These are phyloP conservation scores for Hiodon alosoides DNA, from an alignment of 2,113 vertebrate genomes.

Conservation along the genomic window DNA sequence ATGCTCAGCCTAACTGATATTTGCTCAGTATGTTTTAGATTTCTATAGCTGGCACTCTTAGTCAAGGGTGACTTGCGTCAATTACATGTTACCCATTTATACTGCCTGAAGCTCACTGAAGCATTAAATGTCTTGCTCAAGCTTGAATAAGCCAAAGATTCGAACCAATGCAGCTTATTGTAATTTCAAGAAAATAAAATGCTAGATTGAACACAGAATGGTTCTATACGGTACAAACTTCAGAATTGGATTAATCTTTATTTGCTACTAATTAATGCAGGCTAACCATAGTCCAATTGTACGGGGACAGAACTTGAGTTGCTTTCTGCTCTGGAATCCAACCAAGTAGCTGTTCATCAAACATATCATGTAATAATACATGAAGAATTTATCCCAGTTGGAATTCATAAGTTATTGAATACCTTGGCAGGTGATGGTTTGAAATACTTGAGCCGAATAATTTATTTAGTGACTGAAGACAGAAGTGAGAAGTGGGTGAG, in stretches of 20 bases:
- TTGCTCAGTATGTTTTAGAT: constrained; percentile 9
- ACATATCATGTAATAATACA: constrained; percentile 1
- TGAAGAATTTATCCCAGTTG: background rate
- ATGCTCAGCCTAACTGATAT: constrained; percentile 1
- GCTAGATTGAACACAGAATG: constrained; percentile 1
- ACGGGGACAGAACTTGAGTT: background rate
- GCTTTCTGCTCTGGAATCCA: background rate
- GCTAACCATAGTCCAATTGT: constrained; percentile 2
- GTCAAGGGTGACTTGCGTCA: constrained; percentile 4
- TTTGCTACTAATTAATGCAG: constrained; percentile 5
- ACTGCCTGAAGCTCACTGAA: background rate
- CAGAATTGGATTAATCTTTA: constrained; percentile 2
- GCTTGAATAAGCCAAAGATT: background rate
- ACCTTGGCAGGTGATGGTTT: background rate
- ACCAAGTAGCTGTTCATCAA: constrained; percentile 10
- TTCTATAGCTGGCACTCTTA: background rate
- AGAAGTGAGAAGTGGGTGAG: too few species aligned
- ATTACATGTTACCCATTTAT: constrained; percentile 1
- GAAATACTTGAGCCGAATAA: background rate
- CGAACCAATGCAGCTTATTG: background rate
- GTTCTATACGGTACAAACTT: background rate
- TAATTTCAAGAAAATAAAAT: background rate
- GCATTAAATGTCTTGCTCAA: constrained; percentile 8
- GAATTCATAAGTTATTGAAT: background rate
- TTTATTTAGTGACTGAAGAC: background rate